A percentile compares a stretch with the other conserved stretches of the same genome.
phyloP scores from a whole-genome alignment of 2,888 invertebrate genomes.

The Euphydryas editha region DNA sequence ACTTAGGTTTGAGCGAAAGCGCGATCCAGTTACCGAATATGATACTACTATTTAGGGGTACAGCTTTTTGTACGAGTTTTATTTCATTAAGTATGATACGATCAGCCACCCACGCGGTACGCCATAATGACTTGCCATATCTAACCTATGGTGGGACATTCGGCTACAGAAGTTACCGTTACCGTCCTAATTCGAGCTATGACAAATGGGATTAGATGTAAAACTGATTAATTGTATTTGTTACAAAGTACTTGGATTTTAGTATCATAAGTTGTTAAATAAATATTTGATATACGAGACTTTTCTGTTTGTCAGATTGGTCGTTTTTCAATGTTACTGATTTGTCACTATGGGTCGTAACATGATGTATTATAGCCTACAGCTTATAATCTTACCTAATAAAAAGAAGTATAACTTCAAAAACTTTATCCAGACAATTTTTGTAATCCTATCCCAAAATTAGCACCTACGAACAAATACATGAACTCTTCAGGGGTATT shows the following conservation, averaged over 20 bases:
- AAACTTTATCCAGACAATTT: no score
- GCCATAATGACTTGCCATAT: slow-evolving; percentile 79
- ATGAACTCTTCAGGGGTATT: no score
- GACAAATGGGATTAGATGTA: slow-evolving; percentile 35
- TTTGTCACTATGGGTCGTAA: no score
- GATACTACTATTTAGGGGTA: slow-evolving; percentile 12
- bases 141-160: slow-evolving; percentile 59
- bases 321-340: no score
- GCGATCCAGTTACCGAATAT: slow-evolving; percentile 1
- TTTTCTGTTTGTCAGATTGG: no score
- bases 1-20: background rate
- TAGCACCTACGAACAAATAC: no score
- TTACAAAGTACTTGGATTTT: background rate
- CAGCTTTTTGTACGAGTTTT: slow-evolving; percentile 71
- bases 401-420: no score
- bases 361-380: no score
- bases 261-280: background rate
- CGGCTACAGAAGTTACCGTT: slow-evolving; percentile 52
- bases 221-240: slow-evolving; percentile 18
- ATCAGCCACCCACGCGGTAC: slow-evolving; percentile 79
- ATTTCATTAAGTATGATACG: slow-evolving; percentile 79
- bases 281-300: background rate
- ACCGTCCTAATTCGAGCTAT: slow-evolving; percentile 31
- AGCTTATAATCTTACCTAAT: no score
- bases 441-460: no score